Evolutionary conservation across 2,797 vertebrate genomes (phyloP), one percentile per base, ranked within the genome.

Genomic region (Anomalospiza imberbis): DNA sequence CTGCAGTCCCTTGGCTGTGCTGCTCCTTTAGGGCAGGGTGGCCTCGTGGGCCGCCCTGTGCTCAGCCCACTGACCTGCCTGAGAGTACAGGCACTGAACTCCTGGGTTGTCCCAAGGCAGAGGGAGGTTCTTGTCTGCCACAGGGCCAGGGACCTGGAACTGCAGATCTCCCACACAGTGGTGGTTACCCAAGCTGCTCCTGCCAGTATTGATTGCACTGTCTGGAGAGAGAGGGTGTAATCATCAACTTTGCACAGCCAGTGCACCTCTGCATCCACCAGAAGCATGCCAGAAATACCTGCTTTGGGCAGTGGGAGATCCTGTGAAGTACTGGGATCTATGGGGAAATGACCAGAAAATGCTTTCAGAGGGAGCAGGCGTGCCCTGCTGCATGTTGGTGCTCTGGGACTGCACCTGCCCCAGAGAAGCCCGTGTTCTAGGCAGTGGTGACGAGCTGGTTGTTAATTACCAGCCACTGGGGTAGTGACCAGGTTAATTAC

Each of bases 371-470:
- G 40, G 34, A 42, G 44, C 12, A 38, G 47, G 4, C 31, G 32
- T 57, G 48, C 25, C 32, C 1, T 31, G 50, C 50, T 66, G 53
- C 14, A 0, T 2, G 4, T 6, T 13, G 51, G 11, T 29, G 67
- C 17, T 62, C 17, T 32, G 63, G 18, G 32, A 5, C 11, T 38
- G 32, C 38, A 12, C 12, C 42, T 72, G 32, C 31, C 51, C 22
- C 13, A 1, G 14, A 34, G 26, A 44, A 4, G 17, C 7, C 14
- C 17, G 24, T 8, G 17, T 47, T 76, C 24, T 12, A 53, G 84
- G 42, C 70, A 16, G 32, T 13, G 5, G 9, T 48, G 48, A 14
- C 0, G 7, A 72, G 42, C 13, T 38, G 6, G 0, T 48, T 36
- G 31, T 51, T 81, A 45, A 45, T 22, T 57, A 50, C 34, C 19